phyloP scores from a whole-genome alignment of 53 echinoderm and acorn worm species.

The Echinarachnius parma region DNA sequence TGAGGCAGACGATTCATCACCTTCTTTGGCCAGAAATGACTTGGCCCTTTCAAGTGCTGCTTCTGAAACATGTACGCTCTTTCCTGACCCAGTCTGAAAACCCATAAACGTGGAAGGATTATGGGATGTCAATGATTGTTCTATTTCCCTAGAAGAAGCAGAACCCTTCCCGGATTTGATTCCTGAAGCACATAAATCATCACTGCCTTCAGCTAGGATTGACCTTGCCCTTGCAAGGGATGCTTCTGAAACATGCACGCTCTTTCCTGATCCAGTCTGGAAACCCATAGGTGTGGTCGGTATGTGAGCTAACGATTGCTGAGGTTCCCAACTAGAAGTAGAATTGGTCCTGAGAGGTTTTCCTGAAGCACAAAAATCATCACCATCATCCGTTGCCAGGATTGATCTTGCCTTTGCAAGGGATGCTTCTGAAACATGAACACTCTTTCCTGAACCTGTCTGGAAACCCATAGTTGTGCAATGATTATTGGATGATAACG shows the following conservation, averaged over 20 bases:
- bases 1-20: not conserved
- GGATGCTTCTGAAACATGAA: slow-evolving; percentile 51
- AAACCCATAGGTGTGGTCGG: slow-evolving; percentile 21
- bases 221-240: slow-evolving; percentile 55
- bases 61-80: slow-evolving; percentile 47
- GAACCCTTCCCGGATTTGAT: not conserved
- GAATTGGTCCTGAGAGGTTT: no score
- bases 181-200: not conserved
- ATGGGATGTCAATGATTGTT: not conserved
- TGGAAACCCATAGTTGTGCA: slow-evolving; percentile 38
- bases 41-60: slow-evolving; percentile 52
- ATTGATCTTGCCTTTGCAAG: slow-evolving; percentile 51
- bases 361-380: not conserved
- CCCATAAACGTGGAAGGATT: not conserved
- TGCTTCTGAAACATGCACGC: slow-evolving; percentile 49
- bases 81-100: slow-evolving; percentile 6
- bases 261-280: slow-evolving; percentile 61
- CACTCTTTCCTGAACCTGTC: slow-evolving; percentile 54
- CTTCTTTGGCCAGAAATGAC: slow-evolving; percentile 19
- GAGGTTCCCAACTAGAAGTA: no score
- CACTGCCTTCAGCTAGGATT: slow-evolving; percentile 40
- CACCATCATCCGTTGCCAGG: slow-evolving; percentile 12
- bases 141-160: not conserved
- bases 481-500: not conserved
- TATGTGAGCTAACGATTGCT: no score